phyloP scores from a whole-genome alignment of 2,113 vertebrate species.

The Podocnemis expansa region DNA sequence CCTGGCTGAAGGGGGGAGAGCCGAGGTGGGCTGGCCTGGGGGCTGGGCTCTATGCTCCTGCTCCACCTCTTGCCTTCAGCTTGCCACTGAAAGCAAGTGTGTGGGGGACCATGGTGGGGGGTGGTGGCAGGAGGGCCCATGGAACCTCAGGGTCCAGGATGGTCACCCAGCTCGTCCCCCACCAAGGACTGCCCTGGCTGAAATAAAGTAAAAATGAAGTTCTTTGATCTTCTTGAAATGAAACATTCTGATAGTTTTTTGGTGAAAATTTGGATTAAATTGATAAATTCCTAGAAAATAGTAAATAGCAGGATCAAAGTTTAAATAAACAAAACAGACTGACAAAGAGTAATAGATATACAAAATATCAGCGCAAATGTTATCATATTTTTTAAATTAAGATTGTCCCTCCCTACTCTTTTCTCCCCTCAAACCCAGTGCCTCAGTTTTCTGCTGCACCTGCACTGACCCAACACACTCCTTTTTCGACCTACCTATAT shows the following conservation, averaged over 20 bases:
- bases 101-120: no score
- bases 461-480: neutral
- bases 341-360: neutral
- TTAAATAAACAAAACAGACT: neutral
- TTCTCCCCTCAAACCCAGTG: neutral
- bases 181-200: no score
- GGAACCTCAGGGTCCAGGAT: no score
- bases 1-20: no score
- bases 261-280: neutral
- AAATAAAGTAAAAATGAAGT: neutral
- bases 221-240: fast-evolving
- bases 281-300: neutral
- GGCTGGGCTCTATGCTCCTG: no score
- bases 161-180: no score
- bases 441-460: neutral
- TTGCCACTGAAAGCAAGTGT: no score
- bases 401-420: neutral
- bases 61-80: no score
- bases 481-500: neutral
- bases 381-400: neutral
- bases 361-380: neutral
- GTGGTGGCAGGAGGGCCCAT: no score
- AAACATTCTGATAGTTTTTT: neutral
- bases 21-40: no score
- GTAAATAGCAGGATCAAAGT: neutral